Evolutionary conservation across 2,797 vertebrate species (phyloP).

Genomic region (Alca torda): DNA sequence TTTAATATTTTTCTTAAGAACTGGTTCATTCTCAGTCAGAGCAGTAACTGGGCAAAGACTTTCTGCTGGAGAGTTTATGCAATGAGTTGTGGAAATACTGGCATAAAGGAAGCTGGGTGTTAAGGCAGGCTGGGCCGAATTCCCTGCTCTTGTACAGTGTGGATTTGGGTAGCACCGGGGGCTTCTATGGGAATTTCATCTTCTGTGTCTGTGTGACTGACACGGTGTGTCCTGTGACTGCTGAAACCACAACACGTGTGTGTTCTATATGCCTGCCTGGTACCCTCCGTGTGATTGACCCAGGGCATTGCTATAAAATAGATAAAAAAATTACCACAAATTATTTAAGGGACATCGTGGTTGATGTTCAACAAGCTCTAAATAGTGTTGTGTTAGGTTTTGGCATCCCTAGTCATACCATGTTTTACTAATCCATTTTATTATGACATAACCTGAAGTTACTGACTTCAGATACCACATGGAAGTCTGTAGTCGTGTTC

Average conservation of each 20-base stretch:
- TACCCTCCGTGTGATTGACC: neutral
- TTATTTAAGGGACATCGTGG: neutral
- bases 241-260: neutral
- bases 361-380: neutral
- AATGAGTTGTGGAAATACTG: neutral
- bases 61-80: neutral
- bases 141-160: neutral
- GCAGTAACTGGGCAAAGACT: neutral
- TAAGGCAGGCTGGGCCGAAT: neutral
- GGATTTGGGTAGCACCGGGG: neutral
- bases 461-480: fast-evolving
- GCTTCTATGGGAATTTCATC: neutral
- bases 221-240: neutral
- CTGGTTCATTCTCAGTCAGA: neutral
- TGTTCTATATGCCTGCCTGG: neutral
- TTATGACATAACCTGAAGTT: neutral
- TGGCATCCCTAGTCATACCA: neutral
- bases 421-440: neutral
- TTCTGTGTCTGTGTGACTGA: fast-evolving
- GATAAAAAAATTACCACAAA: neutral
- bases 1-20: neutral
- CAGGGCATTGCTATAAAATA: neutral
- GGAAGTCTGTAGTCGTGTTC: neutral
- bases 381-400: neutral
- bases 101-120: neutral